These are phyloP conservation scores for Diadophis punctatus DNA, from an alignment of 2,113 vertebrate species.

Conservation along the genomic window DNA sequence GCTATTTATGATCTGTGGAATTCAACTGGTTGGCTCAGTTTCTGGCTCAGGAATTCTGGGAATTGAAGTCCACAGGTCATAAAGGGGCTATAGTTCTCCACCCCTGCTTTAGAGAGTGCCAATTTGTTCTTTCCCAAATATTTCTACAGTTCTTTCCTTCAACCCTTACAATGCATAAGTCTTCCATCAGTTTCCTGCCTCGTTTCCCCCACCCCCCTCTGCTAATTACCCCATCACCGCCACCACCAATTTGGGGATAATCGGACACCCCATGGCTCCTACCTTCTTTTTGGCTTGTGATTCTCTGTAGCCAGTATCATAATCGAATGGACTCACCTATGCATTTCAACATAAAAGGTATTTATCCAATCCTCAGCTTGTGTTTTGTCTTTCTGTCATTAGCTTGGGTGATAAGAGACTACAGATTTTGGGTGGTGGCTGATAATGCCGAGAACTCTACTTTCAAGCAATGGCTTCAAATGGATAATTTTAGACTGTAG, in stretches of 20 bases:
- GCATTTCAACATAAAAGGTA: conserved; percentile 34
- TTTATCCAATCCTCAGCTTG: conserved; percentile 7
- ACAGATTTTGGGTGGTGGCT: background rate
- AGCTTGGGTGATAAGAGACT: background rate
- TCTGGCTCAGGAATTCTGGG: background rate
- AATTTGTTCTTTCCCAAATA: background rate
- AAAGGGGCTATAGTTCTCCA: background rate
- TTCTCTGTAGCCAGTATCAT: background rate
- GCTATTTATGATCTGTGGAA: background rate
- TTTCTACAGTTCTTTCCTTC: background rate
- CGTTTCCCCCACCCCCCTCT: background rate
- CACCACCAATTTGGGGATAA: background rate
- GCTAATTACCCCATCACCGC: background rate
- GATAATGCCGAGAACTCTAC: background rate
- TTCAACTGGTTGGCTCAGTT: background rate
- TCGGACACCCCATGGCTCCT: background rate
- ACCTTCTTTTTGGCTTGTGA: background rate
- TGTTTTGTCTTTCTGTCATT: background rate
- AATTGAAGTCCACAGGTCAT: background rate
- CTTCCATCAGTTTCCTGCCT: conserved; percentile 28
- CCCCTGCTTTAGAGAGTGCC: background rate
- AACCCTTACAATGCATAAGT: background rate
- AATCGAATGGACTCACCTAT: background rate
- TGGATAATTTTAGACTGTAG: background rate
- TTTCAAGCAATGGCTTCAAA: background rate